phyloP scores from a whole-genome alignment of 2,113 vertebrate species.

The Eurypyga helias region DNA sequence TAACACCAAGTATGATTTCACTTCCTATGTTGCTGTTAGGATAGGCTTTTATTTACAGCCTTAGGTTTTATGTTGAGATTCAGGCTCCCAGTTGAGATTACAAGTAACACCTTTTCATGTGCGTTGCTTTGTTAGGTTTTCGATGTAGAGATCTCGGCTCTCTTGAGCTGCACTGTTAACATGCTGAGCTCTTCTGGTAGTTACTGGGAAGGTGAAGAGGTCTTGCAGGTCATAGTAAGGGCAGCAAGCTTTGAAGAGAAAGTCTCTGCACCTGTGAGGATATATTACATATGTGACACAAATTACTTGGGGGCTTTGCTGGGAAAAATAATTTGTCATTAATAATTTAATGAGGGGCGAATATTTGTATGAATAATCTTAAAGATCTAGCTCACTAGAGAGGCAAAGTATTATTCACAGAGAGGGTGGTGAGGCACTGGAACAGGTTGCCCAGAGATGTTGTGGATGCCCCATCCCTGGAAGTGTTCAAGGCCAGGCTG shows the following conservation, averaged over 20 bases:
- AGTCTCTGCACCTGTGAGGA: background rate
- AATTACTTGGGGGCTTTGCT: background rate
- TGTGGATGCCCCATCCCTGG: too few species aligned
- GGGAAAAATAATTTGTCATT: background rate
- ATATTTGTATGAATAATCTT: background rate
- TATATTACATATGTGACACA: background rate
- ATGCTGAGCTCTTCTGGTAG: background rate
- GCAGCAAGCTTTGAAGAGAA: background rate
- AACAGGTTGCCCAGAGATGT: too few species aligned
- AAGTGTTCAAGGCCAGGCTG: too few species aligned
- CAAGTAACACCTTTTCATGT: background rate
- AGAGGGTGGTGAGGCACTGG: too few species aligned
- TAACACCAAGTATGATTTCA: background rate
- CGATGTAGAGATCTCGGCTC: background rate
- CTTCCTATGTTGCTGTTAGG: background rate
- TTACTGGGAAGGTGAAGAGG: background rate
- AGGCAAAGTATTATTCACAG: too few species aligned
- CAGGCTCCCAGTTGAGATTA: background rate
- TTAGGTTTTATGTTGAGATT: background rate
- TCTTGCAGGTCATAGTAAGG: background rate
- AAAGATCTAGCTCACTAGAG: background rate
- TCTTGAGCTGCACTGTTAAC: background rate
- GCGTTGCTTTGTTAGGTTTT: background rate
- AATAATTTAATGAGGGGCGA: background rate
- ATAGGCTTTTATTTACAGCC: background rate